Evolutionary conservation across 2,888 invertebrate species (phyloP), one percentile per base, ranked within the genome.

Genomic region (Lithophane leautieri): DNA sequence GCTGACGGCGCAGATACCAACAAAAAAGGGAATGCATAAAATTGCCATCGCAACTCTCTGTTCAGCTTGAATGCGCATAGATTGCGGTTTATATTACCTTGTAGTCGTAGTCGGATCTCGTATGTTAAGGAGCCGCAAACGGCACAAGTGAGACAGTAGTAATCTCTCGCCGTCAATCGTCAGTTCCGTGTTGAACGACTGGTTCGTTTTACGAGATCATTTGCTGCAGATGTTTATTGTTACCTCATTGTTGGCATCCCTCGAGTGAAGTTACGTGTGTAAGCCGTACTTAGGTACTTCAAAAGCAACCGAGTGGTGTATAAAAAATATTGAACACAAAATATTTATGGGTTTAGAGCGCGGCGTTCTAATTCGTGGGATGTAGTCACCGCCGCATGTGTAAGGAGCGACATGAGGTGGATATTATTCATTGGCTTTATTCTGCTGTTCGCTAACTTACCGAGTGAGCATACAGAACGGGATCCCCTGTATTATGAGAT

Each of bases 321-420:
- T 70, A 67, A 73, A 34, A 80, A 65, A 79, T 76, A 86, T 68
- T 63, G 47, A 84, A 70, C 78, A 75, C 74, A 84, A 76, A 84
- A 81, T 86, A 81, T 83, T 78, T 60, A 73, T 70, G 8, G 14
- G 50, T 69, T 66, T 61, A n/a, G 44, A 34, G 47, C 34, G 71
- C 58, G 54, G 74, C 60, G 42, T 56, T 73, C 19, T 25, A 56
- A n/a, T n/a, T n/a, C n/a, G n/a, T 28, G 70, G 25, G 52, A 47
- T 11, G 70, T 7, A 42, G 42, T 9, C 25, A n/a, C 42, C 11
- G 44, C 44, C 19, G 19, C n/a, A 22, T n/a, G 25, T 50, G 62
- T 28, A 42, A 14, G 40, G 40, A n/a, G n/a, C 62, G 61, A 63
- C 79, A 71, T 82, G 68, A 82, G 80, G 54, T 62, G 44, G 12